Base-by-base conservation (phyloP, 92 coral and sea anemone species). In the Porites lobata region DNA sequence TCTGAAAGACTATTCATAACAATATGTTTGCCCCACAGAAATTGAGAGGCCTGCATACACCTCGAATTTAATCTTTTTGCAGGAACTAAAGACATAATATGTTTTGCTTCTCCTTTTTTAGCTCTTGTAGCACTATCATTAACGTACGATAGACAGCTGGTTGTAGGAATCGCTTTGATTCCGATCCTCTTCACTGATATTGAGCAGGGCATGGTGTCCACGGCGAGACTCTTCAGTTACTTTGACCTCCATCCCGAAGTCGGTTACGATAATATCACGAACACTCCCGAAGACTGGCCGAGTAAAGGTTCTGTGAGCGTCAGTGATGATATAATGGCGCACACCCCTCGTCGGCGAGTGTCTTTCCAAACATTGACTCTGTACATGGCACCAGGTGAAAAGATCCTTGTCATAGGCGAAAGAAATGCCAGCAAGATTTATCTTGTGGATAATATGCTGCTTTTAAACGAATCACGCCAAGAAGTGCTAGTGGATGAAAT, bases 271-370 rank as follows among this genome's bases (percentile, higher is more conserved):
- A 86, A 84, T 21, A 73, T 62, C 62, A 84, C 91, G 26, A 80
- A 76, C 47, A 91, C 91, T 1, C 89, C 85, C 85, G 78, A 78
- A 52, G 78, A 50, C 17, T 91, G 94, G 91, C 94, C 94, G 47
- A 66, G 76, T 22, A 53, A 76, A 18, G 94, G 88, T 19, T 69
- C 88, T 15, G 69, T 83, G 29, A 26, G 69, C 50, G 38, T 74
- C 56, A 14, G 22, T 13, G 82, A 75, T 62, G 26, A 29, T 18
- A 17, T 69, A 67, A 21, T 82, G 78, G 63, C 84, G 15, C 2
- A 19, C 47, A 19, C 50, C 19, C 20, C 72, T 47, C 61, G 83
- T 51, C 71, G 62, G 38, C 59, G 83, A 20, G 38, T 51, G 9
- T 65, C 75, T 13, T 69, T 61, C 53, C 65, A 78, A 76, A 77